A percentile compares a stretch with the other conserved stretches of the same genome.
Conservation (phyloP, 2,113 vertebrate species). For the Jaculus jaculus region DNA sequence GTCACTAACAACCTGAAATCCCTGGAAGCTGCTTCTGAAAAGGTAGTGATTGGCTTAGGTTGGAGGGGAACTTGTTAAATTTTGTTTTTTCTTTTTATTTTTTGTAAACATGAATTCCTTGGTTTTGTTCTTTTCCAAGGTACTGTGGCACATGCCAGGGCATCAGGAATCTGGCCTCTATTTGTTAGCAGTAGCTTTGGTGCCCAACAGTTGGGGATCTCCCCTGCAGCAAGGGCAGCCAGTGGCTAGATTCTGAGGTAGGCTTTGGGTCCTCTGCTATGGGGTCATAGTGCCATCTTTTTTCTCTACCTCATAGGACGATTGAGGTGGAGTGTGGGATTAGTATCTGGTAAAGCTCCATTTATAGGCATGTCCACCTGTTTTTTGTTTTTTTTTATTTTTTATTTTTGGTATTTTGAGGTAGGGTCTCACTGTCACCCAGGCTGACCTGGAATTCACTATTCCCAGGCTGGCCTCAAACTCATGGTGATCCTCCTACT, state of each 20-base stretch:
- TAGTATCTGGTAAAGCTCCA: not conserved
- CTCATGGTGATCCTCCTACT: no score
- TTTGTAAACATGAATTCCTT: no score
- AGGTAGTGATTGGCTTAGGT: conserved; percentile 84
- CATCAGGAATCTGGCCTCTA: not conserved
- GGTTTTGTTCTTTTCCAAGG: not conserved
- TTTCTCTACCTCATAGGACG: not conserved
- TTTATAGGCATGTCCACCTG: no score
- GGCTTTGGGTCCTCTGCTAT: not conserved
- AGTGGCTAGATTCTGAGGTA: not conserved
- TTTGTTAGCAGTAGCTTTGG: no score
- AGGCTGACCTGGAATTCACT: no score
- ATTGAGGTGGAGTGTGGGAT: not conserved
- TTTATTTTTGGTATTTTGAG: no score
- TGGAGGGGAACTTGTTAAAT: not conserved
- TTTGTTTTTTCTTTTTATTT: not conserved
- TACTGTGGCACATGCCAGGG: fast-evolving
- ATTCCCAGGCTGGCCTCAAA: no score
- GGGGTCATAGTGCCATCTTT: not conserved
- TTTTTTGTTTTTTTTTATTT: no score
- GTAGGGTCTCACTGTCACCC: no score
- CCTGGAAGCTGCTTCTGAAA: conserved; percentile 97
- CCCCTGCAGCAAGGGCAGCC: not conserved
- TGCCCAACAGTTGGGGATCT: not conserved
- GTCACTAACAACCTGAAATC: conserved; percentile 99